Base-by-base conservation (phyloP, 2,113 vertebrate genomes). In the Rynchops niger region DNA sequence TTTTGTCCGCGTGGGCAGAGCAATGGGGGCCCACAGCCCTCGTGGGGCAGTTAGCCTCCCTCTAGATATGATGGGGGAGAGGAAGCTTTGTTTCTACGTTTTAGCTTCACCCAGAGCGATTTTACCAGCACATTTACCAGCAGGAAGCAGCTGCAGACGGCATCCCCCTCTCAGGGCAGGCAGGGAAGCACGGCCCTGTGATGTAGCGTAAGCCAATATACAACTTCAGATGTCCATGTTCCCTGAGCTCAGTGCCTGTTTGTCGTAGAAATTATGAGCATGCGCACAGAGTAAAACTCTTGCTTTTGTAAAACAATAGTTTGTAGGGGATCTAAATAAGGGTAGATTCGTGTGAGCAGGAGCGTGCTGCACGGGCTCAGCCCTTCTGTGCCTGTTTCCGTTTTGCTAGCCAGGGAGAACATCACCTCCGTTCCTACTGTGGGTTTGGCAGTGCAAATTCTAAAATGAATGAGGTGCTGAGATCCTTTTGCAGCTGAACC, bases 161-260 rank as follows among this genome's bases (percentile, higher is more conserved):
- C 30, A 43, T 14, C 9, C 2, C 4, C 5, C n/a, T 18, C 55
- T 25, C 50, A 8, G 19, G 59, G 63, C 12, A 16, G 27, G 19
- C 1, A 47, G 59, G 45, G 34, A 49, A 29, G 52, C 42, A 29
- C 0, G 2, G 40, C 13, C 63, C 20, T 16, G 26, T 5, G 29
- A 6, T 0, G 0, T 18, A 53, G 38, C 0, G 0, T 14, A 52
- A 70, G 22, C 17, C 63, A 40, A 43, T 8, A 34, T 5, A 30
- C 42, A 61, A 1, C 12, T 27, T 90, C 38, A 71, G n/a, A 27
- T 7, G 30, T 15, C 26, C n/a, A 4, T 0, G 1, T 38, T 69
- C 15, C 17, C 72, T 14, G 19, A 53, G 25, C 42, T 72, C 42
- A 18, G n/a, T 55, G n/a, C 29, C 21, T 2, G 0, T 38, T 58